These are phyloP conservation scores for Urosaurus nigricauda DNA, from an alignment of 2,797 vertebrate species.

Conservation along the genomic window DNA sequence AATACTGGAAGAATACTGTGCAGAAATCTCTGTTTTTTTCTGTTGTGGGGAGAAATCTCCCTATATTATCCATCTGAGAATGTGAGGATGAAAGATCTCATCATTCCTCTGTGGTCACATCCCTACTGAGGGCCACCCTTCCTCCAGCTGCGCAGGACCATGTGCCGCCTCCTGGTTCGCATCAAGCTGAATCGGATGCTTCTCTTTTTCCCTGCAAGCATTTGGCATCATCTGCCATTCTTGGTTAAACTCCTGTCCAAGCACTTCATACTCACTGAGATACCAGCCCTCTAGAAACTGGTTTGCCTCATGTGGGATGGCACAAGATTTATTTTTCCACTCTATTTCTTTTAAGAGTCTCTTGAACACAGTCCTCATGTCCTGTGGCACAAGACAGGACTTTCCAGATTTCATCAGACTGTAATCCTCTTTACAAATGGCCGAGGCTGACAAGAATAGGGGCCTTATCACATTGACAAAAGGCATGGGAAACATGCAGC, in stretches of 20 bases:
- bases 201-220: neutral
- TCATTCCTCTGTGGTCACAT: neutral
- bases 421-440: neutral
- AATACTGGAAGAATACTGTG: no score
- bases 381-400: no score
- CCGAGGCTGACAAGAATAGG: neutral
- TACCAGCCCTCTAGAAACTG: neutral
- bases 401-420: neutral
- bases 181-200: fast-evolving
- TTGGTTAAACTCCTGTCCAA: neutral
- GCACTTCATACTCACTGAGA: neutral
- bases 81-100: no score
- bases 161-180: neutral
- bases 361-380: neutral
- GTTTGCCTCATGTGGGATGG: neutral
- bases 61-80: no score
- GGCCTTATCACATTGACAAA: neutral
- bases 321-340: neutral
- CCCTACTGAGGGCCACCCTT: no score
- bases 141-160: no score
- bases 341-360: neutral
- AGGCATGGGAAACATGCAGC: no score
- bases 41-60: no score
- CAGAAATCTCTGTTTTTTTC: no score
- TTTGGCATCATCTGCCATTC: neutral